A percentile compares a stretch with the other conserved stretches of the same genome.
Evolutionary conservation across 2,113 vertebrate genomes (phyloP).

Genomic region (Stercorarius parasiticus): DNA sequence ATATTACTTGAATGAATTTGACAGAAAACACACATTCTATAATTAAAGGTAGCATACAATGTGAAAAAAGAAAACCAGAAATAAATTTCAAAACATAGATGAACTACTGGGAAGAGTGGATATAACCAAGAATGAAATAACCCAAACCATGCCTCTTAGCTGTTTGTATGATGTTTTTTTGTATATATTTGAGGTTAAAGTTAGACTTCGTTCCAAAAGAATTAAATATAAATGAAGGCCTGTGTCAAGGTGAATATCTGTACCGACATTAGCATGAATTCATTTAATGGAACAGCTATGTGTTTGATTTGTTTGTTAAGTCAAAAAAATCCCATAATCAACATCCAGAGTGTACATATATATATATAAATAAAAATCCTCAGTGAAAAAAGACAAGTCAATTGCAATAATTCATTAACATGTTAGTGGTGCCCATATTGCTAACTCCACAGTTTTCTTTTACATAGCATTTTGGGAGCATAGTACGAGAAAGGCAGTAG

Average conservation of each 20-base stretch:
- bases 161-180: background rate
- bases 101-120: background rate
- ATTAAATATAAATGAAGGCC: background rate
- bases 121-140: background rate
- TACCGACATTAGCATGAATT: background rate
- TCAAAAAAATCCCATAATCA: background rate
- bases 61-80: background rate
- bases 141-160: background rate
- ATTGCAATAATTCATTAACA: background rate
- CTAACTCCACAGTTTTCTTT: background rate
- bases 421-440: background rate
- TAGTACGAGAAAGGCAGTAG: background rate
- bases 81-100: background rate
- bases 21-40: background rate
- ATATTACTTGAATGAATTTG: background rate
- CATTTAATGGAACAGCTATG: background rate
- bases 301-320: background rate
- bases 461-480: background rate
- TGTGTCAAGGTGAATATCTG: background rate
- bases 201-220: background rate
- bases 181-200: background rate
- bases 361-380: background rate
- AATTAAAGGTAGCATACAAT: background rate
- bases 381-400: background rate
- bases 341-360: background rate